phyloP scores from a whole-genome alignment of 2,113 vertebrate genomes.

The Baryphthengus martii region DNA sequence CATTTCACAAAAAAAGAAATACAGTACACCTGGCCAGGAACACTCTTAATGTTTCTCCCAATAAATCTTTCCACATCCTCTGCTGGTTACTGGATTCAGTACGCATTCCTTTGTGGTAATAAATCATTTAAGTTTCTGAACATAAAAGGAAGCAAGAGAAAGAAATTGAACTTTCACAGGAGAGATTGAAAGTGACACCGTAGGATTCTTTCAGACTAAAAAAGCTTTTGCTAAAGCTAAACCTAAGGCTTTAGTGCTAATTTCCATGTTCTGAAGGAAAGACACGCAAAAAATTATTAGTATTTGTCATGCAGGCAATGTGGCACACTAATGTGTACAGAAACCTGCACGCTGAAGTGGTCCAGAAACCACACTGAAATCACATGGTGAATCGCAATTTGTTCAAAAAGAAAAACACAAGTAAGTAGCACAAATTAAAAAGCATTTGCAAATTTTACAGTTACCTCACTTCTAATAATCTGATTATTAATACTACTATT shows the following conservation, averaged over 20 bases:
- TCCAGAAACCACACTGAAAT: not conserved
- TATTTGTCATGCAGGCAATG: not conserved
- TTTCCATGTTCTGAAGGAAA: not conserved
- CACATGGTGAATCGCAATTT: not conserved
- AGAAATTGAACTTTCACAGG: conserved; percentile 44
- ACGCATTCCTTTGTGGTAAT: conserved; percentile 44
- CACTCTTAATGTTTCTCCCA: conserved; percentile 44
- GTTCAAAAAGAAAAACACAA: not conserved
- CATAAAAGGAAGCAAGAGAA: conserved; percentile 53
- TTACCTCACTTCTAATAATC: not conserved
- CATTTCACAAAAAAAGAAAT: conserved; percentile 8
- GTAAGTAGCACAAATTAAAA: not conserved
- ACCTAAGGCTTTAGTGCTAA: not conserved
- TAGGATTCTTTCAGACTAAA: conserved; percentile 24
- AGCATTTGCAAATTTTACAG: not conserved
- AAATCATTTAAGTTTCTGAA: conserved; percentile 54
- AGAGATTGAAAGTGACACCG: conserved; percentile 10
- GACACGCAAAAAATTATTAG: not conserved
- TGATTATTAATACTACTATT: not conserved
- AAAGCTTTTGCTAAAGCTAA: conserved; percentile 4
- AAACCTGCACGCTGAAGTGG: not conserved
- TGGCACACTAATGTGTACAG: not conserved
- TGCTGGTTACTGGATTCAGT: conserved; percentile 50
- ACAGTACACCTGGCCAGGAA: conserved; percentile 58
- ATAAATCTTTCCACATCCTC: conserved; percentile 63